Percentiles rank a stretch among this genome's conserved stretches.
phyloP scores from a whole-genome alignment of 2,888 invertebrate species.

The Argyresthia goedartella region DNA sequence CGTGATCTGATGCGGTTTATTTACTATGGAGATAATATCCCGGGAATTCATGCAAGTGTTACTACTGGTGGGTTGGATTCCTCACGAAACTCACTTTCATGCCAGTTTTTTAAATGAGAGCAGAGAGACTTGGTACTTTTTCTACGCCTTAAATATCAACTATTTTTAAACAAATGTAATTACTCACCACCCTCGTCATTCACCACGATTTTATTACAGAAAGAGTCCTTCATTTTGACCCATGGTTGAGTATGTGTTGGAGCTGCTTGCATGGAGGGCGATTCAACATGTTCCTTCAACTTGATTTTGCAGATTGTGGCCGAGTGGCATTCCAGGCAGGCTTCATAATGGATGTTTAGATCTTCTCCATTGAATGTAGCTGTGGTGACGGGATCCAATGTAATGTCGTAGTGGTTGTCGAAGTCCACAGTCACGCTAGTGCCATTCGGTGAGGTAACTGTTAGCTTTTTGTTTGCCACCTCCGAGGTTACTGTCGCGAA shows the following conservation, averaged over 20 bases:
- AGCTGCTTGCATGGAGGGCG: slow-evolving; percentile 17
- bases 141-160: no score
- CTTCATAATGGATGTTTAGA: slow-evolving; percentile 37
- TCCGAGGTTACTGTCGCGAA: slow-evolving; percentile 64
- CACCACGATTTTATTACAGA: slow-evolving; percentile 35
- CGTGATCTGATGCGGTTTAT: background rate
- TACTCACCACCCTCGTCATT: slow-evolving; percentile 41
- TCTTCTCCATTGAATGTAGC: slow-evolving; percentile 42
- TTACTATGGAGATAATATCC: background rate
- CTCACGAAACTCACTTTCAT: no score
- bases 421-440: slow-evolving; percentile 29
- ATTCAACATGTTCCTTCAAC: slow-evolving; percentile 21
- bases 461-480: slow-evolving; percentile 33
- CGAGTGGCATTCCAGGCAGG: slow-evolving; percentile 37
- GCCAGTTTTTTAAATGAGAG: no score
- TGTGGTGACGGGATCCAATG: slow-evolving; percentile 35
- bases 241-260: slow-evolving; percentile 28
- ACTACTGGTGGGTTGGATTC: no score
- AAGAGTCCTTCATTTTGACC: slow-evolving; percentile 52
- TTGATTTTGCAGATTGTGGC: slow-evolving; percentile 38
- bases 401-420: slow-evolving; percentile 35
- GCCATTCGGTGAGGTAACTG: slow-evolving; percentile 45
- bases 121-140: no score
- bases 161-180: background rate
- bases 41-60: background rate